These are phyloP conservation scores for Euphonia xanthogaster DNA, from an alignment of 2,797 vertebrate species.

Conservation along the genomic window DNA sequence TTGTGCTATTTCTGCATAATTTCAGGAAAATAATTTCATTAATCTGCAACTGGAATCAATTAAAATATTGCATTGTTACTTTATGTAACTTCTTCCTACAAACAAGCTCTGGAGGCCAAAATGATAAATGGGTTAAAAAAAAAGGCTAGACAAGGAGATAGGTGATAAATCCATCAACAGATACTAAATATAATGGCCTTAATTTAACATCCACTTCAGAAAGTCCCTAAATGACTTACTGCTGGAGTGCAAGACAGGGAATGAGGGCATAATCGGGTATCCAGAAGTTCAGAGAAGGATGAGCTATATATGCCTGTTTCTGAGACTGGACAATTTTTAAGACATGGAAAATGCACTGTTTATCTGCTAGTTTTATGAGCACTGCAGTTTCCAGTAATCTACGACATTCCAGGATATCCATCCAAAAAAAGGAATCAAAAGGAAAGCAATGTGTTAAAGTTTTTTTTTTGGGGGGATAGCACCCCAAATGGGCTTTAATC, in stretches of 20 bases:
- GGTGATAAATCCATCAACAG: background rate
- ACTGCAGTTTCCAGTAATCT: background rate
- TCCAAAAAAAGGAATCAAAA: background rate
- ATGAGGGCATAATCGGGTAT: background rate
- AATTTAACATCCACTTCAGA: constrained; percentile 10
- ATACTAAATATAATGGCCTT: constrained; percentile 34
- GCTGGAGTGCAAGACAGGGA: background rate
- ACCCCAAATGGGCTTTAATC: background rate
- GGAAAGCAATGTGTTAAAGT: background rate
- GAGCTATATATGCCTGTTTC: background rate
- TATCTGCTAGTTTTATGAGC: background rate
- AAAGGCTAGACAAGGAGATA: background rate
- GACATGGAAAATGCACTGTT: background rate
- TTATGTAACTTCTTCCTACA: background rate
- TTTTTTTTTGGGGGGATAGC: background rate
- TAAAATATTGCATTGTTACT: background rate
- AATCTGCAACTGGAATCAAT: background rate
- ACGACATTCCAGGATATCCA: background rate
- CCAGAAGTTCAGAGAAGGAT: background rate
- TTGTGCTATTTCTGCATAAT: background rate
- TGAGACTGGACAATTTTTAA: background rate
- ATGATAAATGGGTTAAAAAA: background rate
- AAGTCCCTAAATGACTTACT: background rate
- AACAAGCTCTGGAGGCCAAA: background rate
- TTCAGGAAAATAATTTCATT: background rate